Conservation (phyloP, 2,797 vertebrate species). For the Macropus fuliginosus region DNA sequence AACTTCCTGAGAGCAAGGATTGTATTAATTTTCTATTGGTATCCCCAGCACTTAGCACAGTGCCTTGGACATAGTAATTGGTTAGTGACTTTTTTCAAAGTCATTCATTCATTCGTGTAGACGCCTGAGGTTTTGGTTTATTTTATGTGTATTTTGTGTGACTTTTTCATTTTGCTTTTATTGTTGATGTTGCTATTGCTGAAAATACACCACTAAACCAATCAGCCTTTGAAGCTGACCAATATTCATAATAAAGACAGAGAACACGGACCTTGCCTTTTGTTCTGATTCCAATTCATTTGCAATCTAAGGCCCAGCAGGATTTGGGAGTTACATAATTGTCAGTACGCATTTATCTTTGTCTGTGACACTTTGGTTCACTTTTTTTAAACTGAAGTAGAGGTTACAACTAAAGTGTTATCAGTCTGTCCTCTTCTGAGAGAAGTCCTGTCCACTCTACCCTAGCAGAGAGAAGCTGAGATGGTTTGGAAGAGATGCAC, state of each 20-base stretch:
- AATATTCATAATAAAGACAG: neutral
- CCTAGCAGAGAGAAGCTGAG: neutral
- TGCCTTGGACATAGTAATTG: neutral
- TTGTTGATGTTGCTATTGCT: neutral
- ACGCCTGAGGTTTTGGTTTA: too few relatives aligned
- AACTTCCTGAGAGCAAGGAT: neutral
- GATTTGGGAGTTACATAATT: neutral
- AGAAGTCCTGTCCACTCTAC: neutral
- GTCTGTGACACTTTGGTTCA: neutral
- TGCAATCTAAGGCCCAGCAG: neutral
- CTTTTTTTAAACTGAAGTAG: neutral
- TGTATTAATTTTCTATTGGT: neutral
- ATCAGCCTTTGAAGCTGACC: neutral
- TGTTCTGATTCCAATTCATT: too few relatives aligned
- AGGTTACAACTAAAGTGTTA: neutral
- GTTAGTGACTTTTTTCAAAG: neutral
- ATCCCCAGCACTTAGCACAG: neutral
- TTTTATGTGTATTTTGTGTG: neutral
- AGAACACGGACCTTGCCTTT: neutral
- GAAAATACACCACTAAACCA: neutral
- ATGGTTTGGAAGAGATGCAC: neutral
- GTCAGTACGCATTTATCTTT: neutral
- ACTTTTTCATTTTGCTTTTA: neutral
- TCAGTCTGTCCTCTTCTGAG: neutral
- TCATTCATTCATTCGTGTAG: neutral